These are phyloP conservation scores for Drosophila pectinifera DNA, from an alignment of 1,140 invertebrate species.

Conservation along the genomic window DNA sequence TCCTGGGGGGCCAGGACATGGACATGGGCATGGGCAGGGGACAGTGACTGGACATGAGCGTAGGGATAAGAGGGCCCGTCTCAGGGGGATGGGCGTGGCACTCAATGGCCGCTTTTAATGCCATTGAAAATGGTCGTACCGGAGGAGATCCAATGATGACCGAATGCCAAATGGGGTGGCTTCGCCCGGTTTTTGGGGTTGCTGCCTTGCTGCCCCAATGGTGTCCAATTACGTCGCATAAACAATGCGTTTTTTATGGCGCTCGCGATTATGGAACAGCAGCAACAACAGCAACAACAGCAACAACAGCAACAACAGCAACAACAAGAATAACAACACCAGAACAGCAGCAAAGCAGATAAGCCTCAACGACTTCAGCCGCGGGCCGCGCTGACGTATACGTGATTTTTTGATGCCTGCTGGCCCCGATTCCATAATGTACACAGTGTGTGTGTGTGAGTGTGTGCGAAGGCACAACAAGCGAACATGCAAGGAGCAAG, in stretches of 20 bases:
- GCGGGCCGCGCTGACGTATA: constrained; percentile 67
- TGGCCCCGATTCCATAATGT: constrained; percentile 55
- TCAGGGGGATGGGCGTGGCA: constrained; percentile 11
- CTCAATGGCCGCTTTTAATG: constrained; percentile 73
- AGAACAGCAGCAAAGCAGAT: constrained; percentile 56
- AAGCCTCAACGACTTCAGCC: constrained; percentile 55
- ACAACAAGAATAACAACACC: constrained; percentile 19
- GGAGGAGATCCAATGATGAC: constrained; percentile 65
- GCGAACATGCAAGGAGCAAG: constrained; percentile 18
- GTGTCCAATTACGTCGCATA: constrained; percentile 82
- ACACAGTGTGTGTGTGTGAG: constrained; percentile 21
- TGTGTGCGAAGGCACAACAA: constrained; percentile 15
- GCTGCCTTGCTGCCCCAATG: constrained; percentile 38
- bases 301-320: constrained; percentile 33
- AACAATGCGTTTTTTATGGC: constrained; percentile 82
- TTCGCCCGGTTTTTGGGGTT: not conserved
- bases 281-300: constrained; percentile 34
- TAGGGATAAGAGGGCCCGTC: constrained; percentile 2
- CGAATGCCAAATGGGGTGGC: constrained; percentile 45
- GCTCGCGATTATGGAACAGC: constrained; percentile 69
- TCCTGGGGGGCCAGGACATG: not conserved
- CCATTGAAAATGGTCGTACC: constrained; percentile 71
- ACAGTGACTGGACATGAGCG: not conserved
- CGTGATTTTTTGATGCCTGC: constrained; percentile 72
- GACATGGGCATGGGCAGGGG: not conserved